Conservation (phyloP, 2,888 invertebrate genomes). For the Celastrina argiolus region DNA sequence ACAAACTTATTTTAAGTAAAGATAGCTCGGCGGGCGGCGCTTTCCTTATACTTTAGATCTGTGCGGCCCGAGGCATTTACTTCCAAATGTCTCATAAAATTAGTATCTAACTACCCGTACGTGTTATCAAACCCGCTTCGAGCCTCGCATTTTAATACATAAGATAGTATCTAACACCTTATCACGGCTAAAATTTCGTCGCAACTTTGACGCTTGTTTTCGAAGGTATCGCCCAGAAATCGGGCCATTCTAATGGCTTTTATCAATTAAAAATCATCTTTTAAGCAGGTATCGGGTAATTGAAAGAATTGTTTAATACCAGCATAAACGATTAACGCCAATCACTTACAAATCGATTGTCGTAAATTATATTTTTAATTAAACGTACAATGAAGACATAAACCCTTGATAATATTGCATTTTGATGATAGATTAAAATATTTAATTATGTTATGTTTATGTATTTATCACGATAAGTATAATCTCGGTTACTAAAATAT, state of each 20-base stretch:
- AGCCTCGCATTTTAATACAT: slow-evolving; percentile 52
- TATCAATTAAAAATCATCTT: slow-evolving; percentile 35
- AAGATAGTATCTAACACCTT: slow-evolving; percentile 60
- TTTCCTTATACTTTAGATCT: background rate
- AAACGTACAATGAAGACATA: slow-evolving; percentile 8
- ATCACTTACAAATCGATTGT: slow-evolving; percentile 1
- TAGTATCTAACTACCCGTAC: slow-evolving; percentile 62
- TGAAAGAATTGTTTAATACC: slow-evolving; percentile 3
- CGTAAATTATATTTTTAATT: slow-evolving; percentile 4
- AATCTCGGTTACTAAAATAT: no score
- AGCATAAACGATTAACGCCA: background rate
- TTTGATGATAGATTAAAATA: slow-evolving; percentile 10
- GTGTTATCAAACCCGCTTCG: slow-evolving; percentile 64
- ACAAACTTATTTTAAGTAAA: background rate
- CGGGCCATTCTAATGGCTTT: slow-evolving; percentile 34
- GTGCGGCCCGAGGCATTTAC: slow-evolving; percentile 53
- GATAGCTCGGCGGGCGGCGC: background rate
- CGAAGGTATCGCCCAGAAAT: slow-evolving; percentile 32
- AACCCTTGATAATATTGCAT: background rate
- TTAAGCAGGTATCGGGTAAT: slow-evolving; percentile 37
- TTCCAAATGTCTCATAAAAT: slow-evolving; percentile 67
- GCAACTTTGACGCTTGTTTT: slow-evolving; percentile 25
- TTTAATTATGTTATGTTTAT: background rate
- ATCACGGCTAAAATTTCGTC: slow-evolving; percentile 44
- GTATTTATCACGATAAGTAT: background rate